phyloP scores from a whole-genome alignment of 1,140 invertebrate genomes.

The Drosophila nigrodunni region DNA sequence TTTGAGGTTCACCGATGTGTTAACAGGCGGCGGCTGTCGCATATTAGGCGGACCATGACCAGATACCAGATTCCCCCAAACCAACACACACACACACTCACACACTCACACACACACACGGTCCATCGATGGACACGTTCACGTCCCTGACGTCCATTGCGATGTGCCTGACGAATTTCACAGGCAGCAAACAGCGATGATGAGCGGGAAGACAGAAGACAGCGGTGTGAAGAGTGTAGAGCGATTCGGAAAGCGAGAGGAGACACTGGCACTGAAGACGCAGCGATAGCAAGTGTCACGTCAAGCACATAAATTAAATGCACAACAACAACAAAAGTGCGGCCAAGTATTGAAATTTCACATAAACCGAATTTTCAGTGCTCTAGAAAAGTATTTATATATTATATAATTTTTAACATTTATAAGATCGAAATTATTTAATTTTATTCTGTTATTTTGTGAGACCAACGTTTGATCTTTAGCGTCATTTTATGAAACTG shows the following conservation, averaged over 20 bases:
- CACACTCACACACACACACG: not conserved
- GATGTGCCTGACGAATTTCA: conserved; percentile 46
- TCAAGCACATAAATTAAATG: conserved; percentile 78
- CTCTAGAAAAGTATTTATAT: conserved; percentile 1
- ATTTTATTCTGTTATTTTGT: too few species aligned
- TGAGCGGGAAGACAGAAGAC: not conserved
- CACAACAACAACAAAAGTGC: conserved; percentile 47
- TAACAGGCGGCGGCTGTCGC: conserved; percentile 79
- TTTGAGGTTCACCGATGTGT: conserved; percentile 80
- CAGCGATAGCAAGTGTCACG: conserved; percentile 77
- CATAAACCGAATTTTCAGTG: conserved; percentile 7
- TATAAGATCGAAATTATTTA: too few species aligned
- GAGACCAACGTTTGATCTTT: too few species aligned
- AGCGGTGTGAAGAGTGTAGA: not conserved
- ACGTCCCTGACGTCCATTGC: conserved; percentile 8
- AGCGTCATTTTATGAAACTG: too few species aligned
- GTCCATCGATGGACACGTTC: conserved; percentile 19
- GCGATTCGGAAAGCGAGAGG: not conserved
- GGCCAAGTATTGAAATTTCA: not conserved
- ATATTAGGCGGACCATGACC: conserved; percentile 62
- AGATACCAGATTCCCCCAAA: conserved; percentile 19
- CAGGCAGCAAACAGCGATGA: conserved; percentile 13
- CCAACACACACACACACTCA: not conserved
- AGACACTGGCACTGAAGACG: not conserved
- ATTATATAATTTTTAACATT: too few species aligned